These are phyloP conservation scores for Amblyjoppa fuscipennis DNA, from an alignment of 2,888 invertebrate genomes.

Conservation along the genomic window DNA sequence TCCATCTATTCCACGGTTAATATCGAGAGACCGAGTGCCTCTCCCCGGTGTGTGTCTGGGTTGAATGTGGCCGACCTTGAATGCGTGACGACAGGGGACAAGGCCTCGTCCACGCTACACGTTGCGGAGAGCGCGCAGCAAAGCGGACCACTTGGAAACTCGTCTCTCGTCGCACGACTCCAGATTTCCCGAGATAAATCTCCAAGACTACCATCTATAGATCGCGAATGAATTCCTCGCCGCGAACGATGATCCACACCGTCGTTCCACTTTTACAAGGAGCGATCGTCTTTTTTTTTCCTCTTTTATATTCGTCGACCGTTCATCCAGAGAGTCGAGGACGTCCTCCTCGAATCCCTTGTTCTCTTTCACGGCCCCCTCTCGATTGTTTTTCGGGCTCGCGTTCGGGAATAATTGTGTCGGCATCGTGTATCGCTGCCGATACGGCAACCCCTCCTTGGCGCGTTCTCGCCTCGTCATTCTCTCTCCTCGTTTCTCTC, in stretches of 20 bases:
- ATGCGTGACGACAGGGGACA: slow-evolving; percentile 77
- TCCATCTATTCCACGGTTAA: slow-evolving; percentile 71
- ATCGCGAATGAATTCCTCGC: slow-evolving; percentile 24
- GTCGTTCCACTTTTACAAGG: slow-evolving; percentile 44
- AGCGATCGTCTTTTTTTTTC: slow-evolving; percentile 38
- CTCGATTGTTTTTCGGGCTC: slow-evolving; percentile 15
- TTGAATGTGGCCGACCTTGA: slow-evolving; percentile 83
- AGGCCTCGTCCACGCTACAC: slow-evolving; percentile 78
- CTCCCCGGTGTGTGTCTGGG: slow-evolving; percentile 64
- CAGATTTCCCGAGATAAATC: slow-evolving; percentile 22
- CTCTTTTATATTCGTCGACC: neutral
- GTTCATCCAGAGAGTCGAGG: neutral
- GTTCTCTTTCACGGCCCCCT: neutral
- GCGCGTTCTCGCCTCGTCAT: neutral
- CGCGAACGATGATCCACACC: slow-evolving; percentile 15
- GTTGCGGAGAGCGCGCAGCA: slow-evolving; percentile 64
- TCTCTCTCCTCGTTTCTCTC: slow-evolving; percentile 11
- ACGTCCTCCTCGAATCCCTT: slow-evolving; percentile 1
- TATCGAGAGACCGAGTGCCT: slow-evolving; percentile 61
- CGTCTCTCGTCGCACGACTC: neutral
- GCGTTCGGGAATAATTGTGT: neutral
- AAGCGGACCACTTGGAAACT: slow-evolving; percentile 25
- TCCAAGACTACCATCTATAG: slow-evolving; percentile 39
- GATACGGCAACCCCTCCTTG: slow-evolving; percentile 2
- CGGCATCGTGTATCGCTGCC: slow-evolving; percentile 53